These are phyloP conservation scores for Oreocharis arfaki DNA, from an alignment of 2,113 vertebrate species.

Conservation along the genomic window DNA sequence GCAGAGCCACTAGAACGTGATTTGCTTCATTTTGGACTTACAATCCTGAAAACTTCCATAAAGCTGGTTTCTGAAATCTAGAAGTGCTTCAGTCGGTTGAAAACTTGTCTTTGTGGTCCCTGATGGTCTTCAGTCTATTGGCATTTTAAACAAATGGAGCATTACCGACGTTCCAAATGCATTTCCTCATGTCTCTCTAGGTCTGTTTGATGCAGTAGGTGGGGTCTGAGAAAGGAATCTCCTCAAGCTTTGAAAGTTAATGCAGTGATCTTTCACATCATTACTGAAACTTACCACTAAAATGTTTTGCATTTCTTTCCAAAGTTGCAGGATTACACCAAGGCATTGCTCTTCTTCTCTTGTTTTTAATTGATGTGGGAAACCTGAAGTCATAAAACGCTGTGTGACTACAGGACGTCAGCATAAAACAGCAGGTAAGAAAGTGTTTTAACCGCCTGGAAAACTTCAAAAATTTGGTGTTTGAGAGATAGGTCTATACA, in stretches of 20 bases:
- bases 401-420: background rate
- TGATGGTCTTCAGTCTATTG: background rate
- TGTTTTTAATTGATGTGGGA: background rate
- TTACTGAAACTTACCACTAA: background rate
- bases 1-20: background rate
- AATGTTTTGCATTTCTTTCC: background rate
- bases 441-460: background rate
- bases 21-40: background rate
- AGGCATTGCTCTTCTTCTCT: background rate
- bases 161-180: background rate
- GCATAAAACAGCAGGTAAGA: background rate
- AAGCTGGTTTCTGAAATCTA: background rate
- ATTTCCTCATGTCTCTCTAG: accelerated
- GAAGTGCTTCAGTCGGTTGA: background rate
- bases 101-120: background rate
- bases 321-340: background rate
- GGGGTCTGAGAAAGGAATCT: background rate
- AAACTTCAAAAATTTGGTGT: background rate
- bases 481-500: background rate
- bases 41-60: background rate
- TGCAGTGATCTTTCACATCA: background rate
- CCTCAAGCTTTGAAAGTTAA: background rate
- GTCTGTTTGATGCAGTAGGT: background rate
- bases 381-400: background rate
- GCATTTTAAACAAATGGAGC: background rate